A percentile compares a stretch with the other conserved stretches of the same genome.
These are phyloP conservation scores for Nephrotoma guestfalica DNA, from an alignment of 2,888 invertebrate genomes.

Conservation along the genomic window DNA sequence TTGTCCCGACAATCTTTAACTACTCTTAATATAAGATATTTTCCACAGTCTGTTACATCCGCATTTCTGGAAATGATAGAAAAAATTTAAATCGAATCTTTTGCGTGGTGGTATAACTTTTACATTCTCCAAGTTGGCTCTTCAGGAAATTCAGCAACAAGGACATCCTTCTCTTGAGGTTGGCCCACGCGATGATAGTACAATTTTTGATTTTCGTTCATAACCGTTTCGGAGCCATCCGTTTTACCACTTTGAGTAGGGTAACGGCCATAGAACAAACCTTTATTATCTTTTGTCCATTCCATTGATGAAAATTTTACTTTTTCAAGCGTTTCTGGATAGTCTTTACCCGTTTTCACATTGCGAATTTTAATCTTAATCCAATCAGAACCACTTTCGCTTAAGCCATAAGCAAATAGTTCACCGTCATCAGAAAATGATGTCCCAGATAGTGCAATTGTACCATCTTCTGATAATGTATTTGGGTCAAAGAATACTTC, in stretches of 20 bases:
- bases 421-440: constrained; percentile 82
- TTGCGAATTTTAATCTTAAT: constrained; percentile 72
- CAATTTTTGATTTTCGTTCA: constrained; percentile 81
- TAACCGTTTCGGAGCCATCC: constrained; percentile 83
- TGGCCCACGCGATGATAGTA: constrained; percentile 85
- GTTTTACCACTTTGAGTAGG: constrained; percentile 67
- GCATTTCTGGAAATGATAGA: constrained; percentile 46
- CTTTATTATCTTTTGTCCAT: constrained; percentile 91
- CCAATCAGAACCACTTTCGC: constrained; percentile 94
- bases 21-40: constrained; percentile 70
- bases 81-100: background rate
- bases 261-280: constrained; percentile 86
- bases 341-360: constrained; percentile 61
- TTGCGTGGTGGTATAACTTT: constrained; percentile 6
- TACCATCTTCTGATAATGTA: constrained; percentile 78
- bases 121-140: constrained; percentile 87
- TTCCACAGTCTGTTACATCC: constrained; percentile 80
- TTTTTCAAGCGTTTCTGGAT: constrained; percentile 75
- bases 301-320: constrained; percentile 84
- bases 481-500: constrained; percentile 93
- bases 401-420: constrained; percentile 81
- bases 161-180: constrained; percentile 68
- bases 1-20: constrained; percentile 86
- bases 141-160: constrained; percentile 80
- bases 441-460: constrained; percentile 59